Evolutionary conservation across 2,113 vertebrate species (phyloP).

Genomic region (Mirounga angustirostris): DNA sequence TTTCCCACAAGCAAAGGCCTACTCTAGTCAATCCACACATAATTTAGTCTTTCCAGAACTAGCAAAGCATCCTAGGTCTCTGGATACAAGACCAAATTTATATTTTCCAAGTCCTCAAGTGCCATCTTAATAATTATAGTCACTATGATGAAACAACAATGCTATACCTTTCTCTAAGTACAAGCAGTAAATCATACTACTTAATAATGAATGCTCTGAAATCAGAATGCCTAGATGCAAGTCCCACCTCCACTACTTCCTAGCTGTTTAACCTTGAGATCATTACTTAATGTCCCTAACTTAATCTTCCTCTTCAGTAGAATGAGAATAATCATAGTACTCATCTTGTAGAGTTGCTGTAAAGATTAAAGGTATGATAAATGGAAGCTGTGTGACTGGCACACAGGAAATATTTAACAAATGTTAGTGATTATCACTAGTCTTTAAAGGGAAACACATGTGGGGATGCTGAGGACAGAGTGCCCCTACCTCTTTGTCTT

Average conservation of each 20-base stretch:
- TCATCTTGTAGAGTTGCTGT: not conserved
- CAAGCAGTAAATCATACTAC: not conserved
- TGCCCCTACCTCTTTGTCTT: not conserved
- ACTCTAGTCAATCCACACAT: not conserved
- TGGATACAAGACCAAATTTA: not conserved
- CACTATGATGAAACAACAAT: not conserved
- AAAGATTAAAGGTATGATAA: not conserved
- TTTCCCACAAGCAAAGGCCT: not conserved
- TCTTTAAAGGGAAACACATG: not conserved
- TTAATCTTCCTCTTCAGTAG: not conserved
- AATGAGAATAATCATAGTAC: not conserved
- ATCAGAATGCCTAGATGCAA: not conserved
- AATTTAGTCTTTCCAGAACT: not conserved
- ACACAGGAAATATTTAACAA: not conserved
- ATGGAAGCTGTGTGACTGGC: not conserved
- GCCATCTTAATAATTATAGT: not conserved
- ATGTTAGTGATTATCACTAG: not conserved
- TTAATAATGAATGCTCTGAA: not conserved
- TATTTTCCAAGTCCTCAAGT: not conserved
- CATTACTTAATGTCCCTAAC: not conserved
- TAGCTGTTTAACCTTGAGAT: not conserved
- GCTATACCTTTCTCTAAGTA: not conserved
- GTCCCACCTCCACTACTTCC: not conserved
- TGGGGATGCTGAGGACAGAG: not conserved
- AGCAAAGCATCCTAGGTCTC: not conserved